These are phyloP conservation scores for Xiphophorus hellerii DNA, from an alignment of 2,113 vertebrate species.

Conservation along the genomic window DNA sequence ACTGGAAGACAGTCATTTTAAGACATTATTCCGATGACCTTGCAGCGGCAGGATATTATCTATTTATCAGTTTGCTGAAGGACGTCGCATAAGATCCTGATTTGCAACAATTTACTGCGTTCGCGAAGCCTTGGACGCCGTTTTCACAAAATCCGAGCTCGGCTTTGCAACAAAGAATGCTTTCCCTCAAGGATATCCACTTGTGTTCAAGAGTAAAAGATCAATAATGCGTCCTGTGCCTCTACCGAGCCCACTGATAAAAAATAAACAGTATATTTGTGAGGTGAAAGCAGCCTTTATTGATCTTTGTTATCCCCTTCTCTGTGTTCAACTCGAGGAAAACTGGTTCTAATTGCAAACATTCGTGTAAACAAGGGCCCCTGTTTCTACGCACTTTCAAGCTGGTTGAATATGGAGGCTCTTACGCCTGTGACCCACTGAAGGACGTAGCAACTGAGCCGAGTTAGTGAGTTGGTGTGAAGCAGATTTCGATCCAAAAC, in stretches of 20 bases:
- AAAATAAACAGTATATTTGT: slow-evolving; percentile 47
- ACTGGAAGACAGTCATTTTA: slow-evolving; percentile 24
- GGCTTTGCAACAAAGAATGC: slow-evolving; percentile 37
- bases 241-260: slow-evolving; percentile 36
- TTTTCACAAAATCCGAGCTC: slow-evolving; percentile 26
- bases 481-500: background rate
- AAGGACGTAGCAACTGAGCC: background rate
- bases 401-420: background rate
- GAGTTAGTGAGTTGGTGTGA: background rate
- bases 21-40: slow-evolving; percentile 27
- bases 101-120: slow-evolving; percentile 7
- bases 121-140: slow-evolving; percentile 7
- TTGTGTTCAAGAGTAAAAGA: slow-evolving; percentile 54
- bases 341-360: slow-evolving; percentile 16
- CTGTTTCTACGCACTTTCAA: background rate
- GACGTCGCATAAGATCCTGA: slow-evolving; percentile 7
- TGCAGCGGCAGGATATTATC: background rate
- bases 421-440: background rate
- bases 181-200: slow-evolving; percentile 58
- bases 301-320: slow-evolving; percentile 42
- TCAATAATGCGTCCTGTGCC: slow-evolving; percentile 62
- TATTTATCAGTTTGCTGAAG: slow-evolving; percentile 19
- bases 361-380: background rate
- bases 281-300: slow-evolving; percentile 58
- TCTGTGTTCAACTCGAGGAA: slow-evolving; percentile 31